Conservation (phyloP, 1,140 invertebrate genomes). For the Ooceraea biroi region DNA sequence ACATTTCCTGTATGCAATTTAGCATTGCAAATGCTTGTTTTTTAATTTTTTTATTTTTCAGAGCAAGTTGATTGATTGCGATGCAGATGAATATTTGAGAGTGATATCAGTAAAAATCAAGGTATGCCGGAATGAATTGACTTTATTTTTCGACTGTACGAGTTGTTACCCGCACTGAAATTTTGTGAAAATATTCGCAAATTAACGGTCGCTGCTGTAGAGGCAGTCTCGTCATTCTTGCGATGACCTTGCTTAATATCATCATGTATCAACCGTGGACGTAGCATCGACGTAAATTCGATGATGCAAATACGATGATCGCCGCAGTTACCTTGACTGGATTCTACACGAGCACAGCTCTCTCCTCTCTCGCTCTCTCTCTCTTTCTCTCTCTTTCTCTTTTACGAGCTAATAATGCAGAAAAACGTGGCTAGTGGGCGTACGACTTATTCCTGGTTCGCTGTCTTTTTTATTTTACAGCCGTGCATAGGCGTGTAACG, state of each 20-base stretch:
- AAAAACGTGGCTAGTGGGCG: conserved; percentile 50
- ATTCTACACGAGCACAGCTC: conserved; percentile 12
- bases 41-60: neutral
- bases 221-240: conserved; percentile 6
- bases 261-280: conserved; percentile 27
- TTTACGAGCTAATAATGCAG: conserved; percentile 39
- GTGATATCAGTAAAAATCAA: no score
- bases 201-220: neutral
- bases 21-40: neutral
- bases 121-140: no score
- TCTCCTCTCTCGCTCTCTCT: conserved; percentile 17
- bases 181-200: neutral
- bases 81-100: no score
- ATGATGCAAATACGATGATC: conserved; percentile 24
- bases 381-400: conserved; percentile 45
- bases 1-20: conserved; percentile 16
- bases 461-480: conserved; percentile 39
- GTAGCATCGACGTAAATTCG: conserved; percentile 51
- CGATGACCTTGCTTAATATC: conserved; percentile 36
- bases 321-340: conserved; percentile 39
- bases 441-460: conserved; percentile 57
- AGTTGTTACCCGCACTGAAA: neutral
- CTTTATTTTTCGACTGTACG: neutral
- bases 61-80: no score
- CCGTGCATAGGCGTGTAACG: conserved; percentile 4